Evolutionary conservation across 2,113 vertebrate genomes (phyloP).

Genomic region (Ahaetulla prasina): DNA sequence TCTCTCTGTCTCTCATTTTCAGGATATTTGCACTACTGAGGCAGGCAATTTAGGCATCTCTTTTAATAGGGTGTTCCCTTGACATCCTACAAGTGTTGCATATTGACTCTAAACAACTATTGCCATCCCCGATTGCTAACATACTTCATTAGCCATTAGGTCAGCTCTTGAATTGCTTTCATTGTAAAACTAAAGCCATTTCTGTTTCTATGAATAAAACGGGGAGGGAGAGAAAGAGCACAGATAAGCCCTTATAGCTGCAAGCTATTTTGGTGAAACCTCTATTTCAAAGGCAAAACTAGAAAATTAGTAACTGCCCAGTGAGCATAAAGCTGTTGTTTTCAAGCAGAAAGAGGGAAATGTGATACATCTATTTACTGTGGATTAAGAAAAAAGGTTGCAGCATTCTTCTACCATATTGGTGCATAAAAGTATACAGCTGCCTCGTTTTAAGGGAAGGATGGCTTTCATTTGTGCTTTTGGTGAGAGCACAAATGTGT

Average conservation of each 20-base stretch:
- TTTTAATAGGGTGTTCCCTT: neutral
- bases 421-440: neutral
- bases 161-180: neutral
- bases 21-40: neutral
- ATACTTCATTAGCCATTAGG: neutral
- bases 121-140: neutral
- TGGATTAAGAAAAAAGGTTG: neutral
- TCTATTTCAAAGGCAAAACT: slow-evolving; percentile 15
- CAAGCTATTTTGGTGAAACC: neutral
- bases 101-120: neutral
- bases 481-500: neutral
- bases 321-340: slow-evolving; percentile 1
- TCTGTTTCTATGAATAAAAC: neutral
- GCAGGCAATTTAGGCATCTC: neutral
- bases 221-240: neutral
- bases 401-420: neutral
- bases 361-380: slow-evolving; percentile 17
- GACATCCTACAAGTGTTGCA: neutral
- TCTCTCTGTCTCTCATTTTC: neutral
- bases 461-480: neutral
- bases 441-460: neutral
- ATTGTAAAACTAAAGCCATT: neutral
- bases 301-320: slow-evolving; percentile 28
- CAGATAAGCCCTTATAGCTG: neutral
- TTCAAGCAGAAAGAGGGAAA: slow-evolving; percentile 24